Percentiles rank a stretch among this genome's conserved stretches.
These are phyloP conservation scores for Hydrozoanthus tunicans DNA, from an alignment of 64 coral and sea anemone genomes.

Conservation along the genomic window DNA sequence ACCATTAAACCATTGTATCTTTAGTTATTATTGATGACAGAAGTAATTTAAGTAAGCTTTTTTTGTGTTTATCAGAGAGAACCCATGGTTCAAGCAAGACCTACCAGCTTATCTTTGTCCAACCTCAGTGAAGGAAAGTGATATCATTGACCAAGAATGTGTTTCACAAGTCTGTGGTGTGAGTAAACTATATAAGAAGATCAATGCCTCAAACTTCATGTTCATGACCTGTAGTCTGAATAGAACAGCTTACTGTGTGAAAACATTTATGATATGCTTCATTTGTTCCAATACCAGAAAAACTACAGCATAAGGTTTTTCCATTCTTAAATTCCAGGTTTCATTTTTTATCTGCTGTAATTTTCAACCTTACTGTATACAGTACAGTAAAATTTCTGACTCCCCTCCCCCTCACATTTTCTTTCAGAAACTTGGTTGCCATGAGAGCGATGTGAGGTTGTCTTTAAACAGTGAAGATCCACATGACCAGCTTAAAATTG, in stretches of 20 bases:
- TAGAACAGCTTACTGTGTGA: background rate
- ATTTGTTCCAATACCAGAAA: no score
- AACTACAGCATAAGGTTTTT: no score
- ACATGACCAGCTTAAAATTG: slow-evolving; percentile 90
- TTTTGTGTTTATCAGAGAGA: slow-evolving; percentile 58
- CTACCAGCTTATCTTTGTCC: slow-evolving; percentile 82
- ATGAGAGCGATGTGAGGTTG: slow-evolving; percentile 76
- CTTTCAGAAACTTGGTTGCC: slow-evolving; percentile 80
- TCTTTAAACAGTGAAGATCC: slow-evolving; percentile 83
- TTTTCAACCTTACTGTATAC: no score
- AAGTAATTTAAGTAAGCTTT: background rate
- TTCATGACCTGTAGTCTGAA: background rate
- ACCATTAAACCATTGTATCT: no score
- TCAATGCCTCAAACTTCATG: background rate
- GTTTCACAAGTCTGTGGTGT: slow-evolving; percentile 84
- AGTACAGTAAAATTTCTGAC: no score
- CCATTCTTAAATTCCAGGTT: background rate
- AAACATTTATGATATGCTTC: no score
- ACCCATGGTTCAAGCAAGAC: slow-evolving; percentile 87
- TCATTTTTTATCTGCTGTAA: no score
- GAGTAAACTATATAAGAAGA: background rate
- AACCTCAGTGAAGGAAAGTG: slow-evolving; percentile 45
- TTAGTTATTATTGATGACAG: background rate
- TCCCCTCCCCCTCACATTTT: no score
- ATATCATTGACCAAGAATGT: slow-evolving; percentile 80